phyloP scores from a whole-genome alignment of 2,113 vertebrate species.

The Uropsilus gracilis region DNA sequence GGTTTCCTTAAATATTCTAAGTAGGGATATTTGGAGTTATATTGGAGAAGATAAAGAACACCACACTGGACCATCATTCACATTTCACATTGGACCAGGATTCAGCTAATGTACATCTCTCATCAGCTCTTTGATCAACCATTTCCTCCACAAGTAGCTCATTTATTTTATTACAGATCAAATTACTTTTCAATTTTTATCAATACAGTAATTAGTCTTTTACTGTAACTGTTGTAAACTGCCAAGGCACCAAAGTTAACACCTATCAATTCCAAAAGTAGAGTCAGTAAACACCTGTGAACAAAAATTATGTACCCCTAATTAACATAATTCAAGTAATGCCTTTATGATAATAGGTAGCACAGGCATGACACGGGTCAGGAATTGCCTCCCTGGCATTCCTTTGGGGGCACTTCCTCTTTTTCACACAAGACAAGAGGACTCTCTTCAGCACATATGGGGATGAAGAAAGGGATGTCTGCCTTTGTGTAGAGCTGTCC shows the following conservation, averaged over 20 bases:
- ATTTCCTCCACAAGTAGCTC: constrained; percentile 16
- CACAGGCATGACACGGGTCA: neutral
- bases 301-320: neutral
- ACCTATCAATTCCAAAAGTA: neutral
- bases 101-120: constrained; percentile 18
- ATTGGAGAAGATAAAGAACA: neutral
- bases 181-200: constrained; percentile 52
- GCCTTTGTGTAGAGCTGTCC: neutral
- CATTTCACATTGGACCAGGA: too few species aligned
- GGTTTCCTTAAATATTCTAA: neutral
- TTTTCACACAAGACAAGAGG: neutral
- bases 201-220: neutral
- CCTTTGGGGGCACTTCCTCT: neutral
- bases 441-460: neutral
- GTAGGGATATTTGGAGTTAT: neutral
- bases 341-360: neutral
- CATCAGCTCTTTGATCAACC: neutral
- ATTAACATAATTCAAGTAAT: neutral
- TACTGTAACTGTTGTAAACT: neutral
- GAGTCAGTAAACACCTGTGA: neutral
- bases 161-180: constrained; percentile 43
- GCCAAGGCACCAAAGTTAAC: neutral
- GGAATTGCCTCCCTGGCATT: neutral
- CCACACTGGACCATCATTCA: neutral
- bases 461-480: neutral